Conservation (phyloP, 2,797 vertebrate species). For the Tapera naevia region DNA sequence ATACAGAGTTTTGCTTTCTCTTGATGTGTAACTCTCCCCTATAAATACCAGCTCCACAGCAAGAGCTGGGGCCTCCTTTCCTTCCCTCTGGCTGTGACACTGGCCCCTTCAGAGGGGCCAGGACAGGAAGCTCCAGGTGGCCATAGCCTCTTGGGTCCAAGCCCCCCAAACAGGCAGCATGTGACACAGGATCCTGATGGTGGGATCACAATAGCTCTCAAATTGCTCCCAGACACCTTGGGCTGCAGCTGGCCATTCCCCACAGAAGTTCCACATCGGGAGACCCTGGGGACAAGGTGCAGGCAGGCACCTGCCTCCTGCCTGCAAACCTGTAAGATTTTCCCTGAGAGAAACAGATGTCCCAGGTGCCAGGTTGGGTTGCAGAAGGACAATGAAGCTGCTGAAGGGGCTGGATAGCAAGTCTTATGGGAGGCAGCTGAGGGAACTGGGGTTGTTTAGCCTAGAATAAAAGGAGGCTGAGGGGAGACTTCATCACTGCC, state of each 20-base stretch:
- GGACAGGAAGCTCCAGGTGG: not conserved
- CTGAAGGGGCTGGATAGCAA: too few relatives aligned
- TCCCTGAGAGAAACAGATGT: not conserved
- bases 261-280: too few relatives aligned
- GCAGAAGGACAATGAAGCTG: too few relatives aligned
- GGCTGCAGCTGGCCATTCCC: not conserved
- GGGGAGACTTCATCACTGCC: too few relatives aligned
- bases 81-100: not conserved
- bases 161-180: not conserved
- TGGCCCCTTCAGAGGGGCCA: not conserved
- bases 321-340: not conserved
- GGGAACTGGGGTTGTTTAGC: too few relatives aligned
- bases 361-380: too few relatives aligned
- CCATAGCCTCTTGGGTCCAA: not conserved
- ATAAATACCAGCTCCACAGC: not conserved
- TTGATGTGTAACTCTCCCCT: not conserved
- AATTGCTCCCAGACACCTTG: not conserved
- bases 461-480: too few relatives aligned
- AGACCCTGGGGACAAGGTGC: not conserved
- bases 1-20: not conserved
- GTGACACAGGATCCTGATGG: not conserved
- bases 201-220: fast-evolving
- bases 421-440: too few relatives aligned
- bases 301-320: not conserved
- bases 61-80: not conserved